A percentile compares a stretch with the other conserved stretches of the same genome.
Evolutionary conservation across 2,888 invertebrate genomes (phyloP).

Genomic region (Minunthozetes semirufus): DNA sequence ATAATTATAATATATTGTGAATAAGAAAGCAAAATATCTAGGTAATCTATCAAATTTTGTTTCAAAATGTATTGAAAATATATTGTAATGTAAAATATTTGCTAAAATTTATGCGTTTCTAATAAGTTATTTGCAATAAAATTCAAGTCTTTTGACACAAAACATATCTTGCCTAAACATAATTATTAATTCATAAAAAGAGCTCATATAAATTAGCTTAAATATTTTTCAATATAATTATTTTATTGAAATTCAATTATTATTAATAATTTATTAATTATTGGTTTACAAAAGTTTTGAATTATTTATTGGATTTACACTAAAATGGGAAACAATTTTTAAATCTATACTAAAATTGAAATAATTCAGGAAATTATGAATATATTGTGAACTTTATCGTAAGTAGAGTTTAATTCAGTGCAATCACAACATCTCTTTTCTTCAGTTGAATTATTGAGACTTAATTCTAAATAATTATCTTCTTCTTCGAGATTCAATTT

Average conservation of each 20-base stretch:
- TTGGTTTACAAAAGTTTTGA: too few relatives aligned
- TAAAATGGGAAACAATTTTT: too few relatives aligned
- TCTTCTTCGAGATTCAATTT: not conserved
- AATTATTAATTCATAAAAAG: too few relatives aligned
- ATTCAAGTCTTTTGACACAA: not conserved
- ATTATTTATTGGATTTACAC: too few relatives aligned
- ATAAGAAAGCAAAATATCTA: not conserved
- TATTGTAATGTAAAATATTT: conserved; percentile 16
- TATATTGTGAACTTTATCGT: not conserved
- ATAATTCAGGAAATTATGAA: not conserved
- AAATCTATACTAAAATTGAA: not conserved
- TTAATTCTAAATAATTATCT: not conserved
- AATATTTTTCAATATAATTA: too few relatives aligned
- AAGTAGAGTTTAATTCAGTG: not conserved
- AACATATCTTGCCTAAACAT: too few relatives aligned
- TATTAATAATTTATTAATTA: too few relatives aligned
- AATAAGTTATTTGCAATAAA: conserved; percentile 22
- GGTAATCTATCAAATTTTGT: conserved; percentile 11
- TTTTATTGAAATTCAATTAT: too few relatives aligned
- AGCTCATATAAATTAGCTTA: too few relatives aligned
- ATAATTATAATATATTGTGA: not conserved
- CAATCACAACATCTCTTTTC: not conserved
- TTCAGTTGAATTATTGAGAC: not conserved
- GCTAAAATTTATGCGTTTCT: not conserved
- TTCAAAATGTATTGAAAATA: not conserved